Evolutionary conservation across 2,888 invertebrate genomes (phyloP).

Genomic region (Muscina levida): DNA sequence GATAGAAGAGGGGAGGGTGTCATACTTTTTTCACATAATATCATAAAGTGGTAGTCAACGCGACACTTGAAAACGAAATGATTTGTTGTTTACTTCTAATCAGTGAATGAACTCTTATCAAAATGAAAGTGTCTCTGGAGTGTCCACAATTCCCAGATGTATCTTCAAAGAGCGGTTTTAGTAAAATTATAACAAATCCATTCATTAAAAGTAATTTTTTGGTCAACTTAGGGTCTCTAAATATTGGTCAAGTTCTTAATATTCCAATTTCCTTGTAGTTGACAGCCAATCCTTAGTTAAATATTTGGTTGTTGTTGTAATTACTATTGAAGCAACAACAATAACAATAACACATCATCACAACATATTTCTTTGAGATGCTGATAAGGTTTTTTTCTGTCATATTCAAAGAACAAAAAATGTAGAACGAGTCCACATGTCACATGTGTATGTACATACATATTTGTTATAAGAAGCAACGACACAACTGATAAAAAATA

Average conservation of each 20-base stretch:
- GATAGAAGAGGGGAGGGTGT: neutral
- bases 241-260: too few relatives aligned
- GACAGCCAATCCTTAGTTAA: conserved; percentile 5
- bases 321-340: conserved; percentile 18
- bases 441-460: too few relatives aligned
- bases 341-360: too few relatives aligned
- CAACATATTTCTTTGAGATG: conserved; percentile 59
- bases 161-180: too few relatives aligned
- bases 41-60: neutral
- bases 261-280: too few relatives aligned
- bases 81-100: conserved; percentile 42
- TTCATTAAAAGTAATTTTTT: too few relatives aligned
- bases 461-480: conserved; percentile 61
- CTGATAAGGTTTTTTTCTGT: conserved; percentile 65
- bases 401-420: conserved; percentile 38
- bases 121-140: too few relatives aligned
- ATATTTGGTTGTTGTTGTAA: neutral
- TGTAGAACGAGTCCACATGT: conserved; percentile 68
- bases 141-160: too few relatives aligned
- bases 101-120: conserved; percentile 66
- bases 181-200: too few relatives aligned
- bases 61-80: neutral
- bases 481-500: conserved; percentile 65
- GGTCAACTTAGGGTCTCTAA: too few relatives aligned
- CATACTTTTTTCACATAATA: too few relatives aligned